A percentile compares a stretch with the other conserved stretches of the same genome.
These are phyloP conservation scores for Oriolus oriolus DNA, from an alignment of 2,113 vertebrate species.

Conservation along the genomic window DNA sequence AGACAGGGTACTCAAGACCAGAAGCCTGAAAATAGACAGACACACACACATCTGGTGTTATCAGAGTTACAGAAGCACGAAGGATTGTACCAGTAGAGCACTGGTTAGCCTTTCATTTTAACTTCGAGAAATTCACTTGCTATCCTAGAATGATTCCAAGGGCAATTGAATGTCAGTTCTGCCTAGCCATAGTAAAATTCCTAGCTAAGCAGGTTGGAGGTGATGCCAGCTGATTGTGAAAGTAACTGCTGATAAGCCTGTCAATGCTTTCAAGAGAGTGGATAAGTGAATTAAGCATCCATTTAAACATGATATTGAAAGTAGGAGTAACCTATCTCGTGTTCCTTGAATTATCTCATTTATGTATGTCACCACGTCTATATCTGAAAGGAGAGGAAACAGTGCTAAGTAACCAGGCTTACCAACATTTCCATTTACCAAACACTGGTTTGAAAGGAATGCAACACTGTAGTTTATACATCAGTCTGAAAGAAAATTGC, in stretches of 20 bases:
- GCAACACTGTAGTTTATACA: fast-evolving
- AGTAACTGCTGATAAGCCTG: background rate
- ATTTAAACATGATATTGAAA: background rate
- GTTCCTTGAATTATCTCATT: background rate
- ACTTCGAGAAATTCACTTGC: background rate
- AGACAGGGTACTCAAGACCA: background rate
- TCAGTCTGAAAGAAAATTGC: background rate
- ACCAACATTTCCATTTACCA: too few species aligned
- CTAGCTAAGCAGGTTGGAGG: background rate
- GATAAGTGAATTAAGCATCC: background rate
- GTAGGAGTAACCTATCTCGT: background rate
- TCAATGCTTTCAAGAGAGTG: background rate
- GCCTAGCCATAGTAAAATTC: background rate
- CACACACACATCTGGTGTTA: too few species aligned
- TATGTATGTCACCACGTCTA: background rate
- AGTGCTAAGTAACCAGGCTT: background rate
- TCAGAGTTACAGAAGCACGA: background rate
- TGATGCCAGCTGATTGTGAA: background rate
- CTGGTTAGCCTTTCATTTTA: background rate
- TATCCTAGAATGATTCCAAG: background rate
- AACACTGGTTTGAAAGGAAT: background rate
- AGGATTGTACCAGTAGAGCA: background rate
- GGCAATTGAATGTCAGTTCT: background rate
- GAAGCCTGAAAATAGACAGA: background rate
- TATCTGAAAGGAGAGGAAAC: background rate